Evolutionary conservation across 1,140 invertebrate genomes (phyloP).

Genomic region (Hylaeus anthracinus): DNA sequence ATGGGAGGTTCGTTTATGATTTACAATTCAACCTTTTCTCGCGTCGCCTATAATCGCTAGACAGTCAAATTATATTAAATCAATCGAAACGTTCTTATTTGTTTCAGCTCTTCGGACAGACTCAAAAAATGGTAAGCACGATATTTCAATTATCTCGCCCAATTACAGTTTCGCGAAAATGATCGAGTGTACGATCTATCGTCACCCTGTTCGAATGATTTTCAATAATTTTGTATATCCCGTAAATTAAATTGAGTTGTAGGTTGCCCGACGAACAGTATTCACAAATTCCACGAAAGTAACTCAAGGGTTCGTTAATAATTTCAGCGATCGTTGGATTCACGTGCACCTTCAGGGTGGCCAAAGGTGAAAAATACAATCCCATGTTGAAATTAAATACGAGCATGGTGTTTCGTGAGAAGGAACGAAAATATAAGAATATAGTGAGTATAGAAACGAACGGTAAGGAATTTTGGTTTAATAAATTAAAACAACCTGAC

Average conservation of each 20-base stretch:
- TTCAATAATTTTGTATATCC: too few relatives aligned
- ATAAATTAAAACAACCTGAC: neutral
- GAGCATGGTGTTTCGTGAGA: slow-evolving; percentile 82
- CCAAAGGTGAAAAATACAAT: slow-evolving; percentile 85
- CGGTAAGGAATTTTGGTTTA: neutral
- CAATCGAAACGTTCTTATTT: slow-evolving; percentile 12
- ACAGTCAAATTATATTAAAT: neutral
- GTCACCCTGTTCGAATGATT: too few relatives aligned
- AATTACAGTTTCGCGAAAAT: neutral
- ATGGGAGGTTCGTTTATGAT: slow-evolving; percentile 84
- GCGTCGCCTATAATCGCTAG: too few relatives aligned
- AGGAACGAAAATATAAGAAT: slow-evolving; percentile 84
- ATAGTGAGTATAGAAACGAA: slow-evolving; percentile 78
- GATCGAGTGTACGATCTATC: too few relatives aligned
- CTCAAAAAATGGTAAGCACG: slow-evolving; percentile 76
- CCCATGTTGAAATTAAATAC: slow-evolving; percentile 81
- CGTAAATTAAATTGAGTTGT: too few relatives aligned
- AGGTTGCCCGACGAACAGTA: too few relatives aligned
- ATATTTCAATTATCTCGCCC: too few relatives aligned
- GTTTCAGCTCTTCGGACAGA: slow-evolving; percentile 79
- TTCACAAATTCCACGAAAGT: too few relatives aligned
- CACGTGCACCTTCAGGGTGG: slow-evolving; percentile 85
- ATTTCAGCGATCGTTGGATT: slow-evolving; percentile 85
- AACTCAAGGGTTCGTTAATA: slow-evolving; percentile 52
- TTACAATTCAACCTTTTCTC: neutral